Conservation (phyloP, 2,113 vertebrate species). For the Aphyosemion australe region DNA sequence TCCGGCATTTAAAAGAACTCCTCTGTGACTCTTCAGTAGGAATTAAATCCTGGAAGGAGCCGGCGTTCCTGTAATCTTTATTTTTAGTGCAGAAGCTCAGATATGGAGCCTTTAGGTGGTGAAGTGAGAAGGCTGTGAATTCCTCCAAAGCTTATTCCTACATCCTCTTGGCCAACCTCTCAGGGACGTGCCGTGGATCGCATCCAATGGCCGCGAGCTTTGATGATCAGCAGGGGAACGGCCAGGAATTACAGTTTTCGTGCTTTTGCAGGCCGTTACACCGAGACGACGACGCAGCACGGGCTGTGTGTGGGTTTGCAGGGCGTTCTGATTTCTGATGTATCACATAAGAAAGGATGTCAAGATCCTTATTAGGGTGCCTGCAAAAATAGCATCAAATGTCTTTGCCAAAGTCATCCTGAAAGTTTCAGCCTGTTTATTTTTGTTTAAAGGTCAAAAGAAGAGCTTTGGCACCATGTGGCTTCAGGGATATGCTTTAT, state of each 20-base stretch:
- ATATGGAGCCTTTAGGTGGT: slow-evolving; percentile 39
- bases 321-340: slow-evolving; percentile 24
- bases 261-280: slow-evolving; percentile 28
- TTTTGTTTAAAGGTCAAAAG: slow-evolving; percentile 1
- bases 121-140: slow-evolving; percentile 60
- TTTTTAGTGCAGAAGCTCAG: slow-evolving; percentile 25
- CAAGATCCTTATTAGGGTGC: slow-evolving; percentile 51
- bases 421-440: slow-evolving; percentile 31
- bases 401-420: slow-evolving; percentile 11
- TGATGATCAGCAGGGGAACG: slow-evolving; percentile 53
- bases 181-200: slow-evolving; percentile 50
- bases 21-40: slow-evolving; percentile 6
- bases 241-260: slow-evolving; percentile 44
- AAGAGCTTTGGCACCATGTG: not conserved
- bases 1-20: slow-evolving; percentile 5
- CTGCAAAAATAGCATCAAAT: slow-evolving; percentile 59
- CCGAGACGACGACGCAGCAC: slow-evolving; percentile 17
- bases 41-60: slow-evolving; percentile 5
- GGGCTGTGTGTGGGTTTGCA: slow-evolving; percentile 14
- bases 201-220: slow-evolving; percentile 38
- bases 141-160: slow-evolving; percentile 59
- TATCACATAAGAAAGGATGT: slow-evolving; percentile 50
- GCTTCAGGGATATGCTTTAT: not conserved
- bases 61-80: slow-evolving; percentile 11
- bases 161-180: slow-evolving; percentile 61